Conservation (phyloP, 2,888 invertebrate genomes). For the Hybos culiciformis region DNA sequence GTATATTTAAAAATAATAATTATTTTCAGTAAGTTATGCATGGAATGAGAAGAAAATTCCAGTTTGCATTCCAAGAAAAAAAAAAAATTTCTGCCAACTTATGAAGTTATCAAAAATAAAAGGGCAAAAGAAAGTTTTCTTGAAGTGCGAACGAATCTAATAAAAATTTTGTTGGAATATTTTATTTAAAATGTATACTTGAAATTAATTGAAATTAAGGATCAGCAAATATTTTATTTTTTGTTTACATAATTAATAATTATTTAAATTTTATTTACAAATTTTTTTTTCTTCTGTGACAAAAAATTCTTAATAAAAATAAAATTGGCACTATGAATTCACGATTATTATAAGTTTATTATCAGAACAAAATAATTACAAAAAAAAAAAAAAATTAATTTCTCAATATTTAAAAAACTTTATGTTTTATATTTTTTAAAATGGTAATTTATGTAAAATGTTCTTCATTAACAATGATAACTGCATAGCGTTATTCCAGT, state of each 20-base stretch:
- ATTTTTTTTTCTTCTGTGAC: background rate
- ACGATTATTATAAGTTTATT: constrained; percentile 19
- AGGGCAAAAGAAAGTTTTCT: too few relatives aligned
- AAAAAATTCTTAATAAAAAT: too few relatives aligned
- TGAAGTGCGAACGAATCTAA: too few relatives aligned
- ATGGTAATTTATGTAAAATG: background rate
- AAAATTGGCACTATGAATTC: constrained; percentile 35
- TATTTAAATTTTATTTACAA: background rate
- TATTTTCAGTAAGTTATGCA: too few relatives aligned
- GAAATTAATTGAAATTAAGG: background rate
- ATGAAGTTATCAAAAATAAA: too few relatives aligned
- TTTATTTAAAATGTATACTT: background rate
- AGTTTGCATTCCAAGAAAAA: too few relatives aligned
- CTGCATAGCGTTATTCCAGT: too few relatives aligned
- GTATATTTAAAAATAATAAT: too few relatives aligned
- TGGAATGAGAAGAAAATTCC: too few relatives aligned
- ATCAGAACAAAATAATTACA: constrained; percentile 4
- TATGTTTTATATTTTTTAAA: background rate
- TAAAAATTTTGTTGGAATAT: too few relatives aligned
- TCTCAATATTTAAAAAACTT: background rate
- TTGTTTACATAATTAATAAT: background rate
- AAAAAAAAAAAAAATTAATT: background rate
- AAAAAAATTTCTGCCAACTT: too few relatives aligned
- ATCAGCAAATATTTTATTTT: too few relatives aligned
- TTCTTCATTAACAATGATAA: background rate